Evolutionary conservation across 2,113 vertebrate genomes (phyloP).

Genomic region (Panurus biarmicus): DNA sequence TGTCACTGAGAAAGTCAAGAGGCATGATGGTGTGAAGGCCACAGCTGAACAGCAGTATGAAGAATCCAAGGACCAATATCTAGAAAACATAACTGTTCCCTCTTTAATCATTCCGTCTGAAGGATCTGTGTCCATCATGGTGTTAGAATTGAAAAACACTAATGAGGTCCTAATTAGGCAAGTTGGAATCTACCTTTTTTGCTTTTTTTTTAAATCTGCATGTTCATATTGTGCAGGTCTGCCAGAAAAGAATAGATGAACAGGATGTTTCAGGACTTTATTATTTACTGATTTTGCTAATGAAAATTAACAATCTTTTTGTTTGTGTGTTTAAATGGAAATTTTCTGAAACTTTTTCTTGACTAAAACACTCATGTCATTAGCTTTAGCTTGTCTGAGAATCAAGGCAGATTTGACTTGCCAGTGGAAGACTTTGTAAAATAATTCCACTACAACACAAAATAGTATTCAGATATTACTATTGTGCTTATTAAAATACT

Average conservation of each 20-base stretch:
- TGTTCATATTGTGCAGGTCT: not conserved
- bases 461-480: not conserved
- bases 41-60: constrained; percentile 49
- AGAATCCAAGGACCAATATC: constrained; percentile 20
- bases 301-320: not conserved
- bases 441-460: not conserved
- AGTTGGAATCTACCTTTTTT: not conserved
- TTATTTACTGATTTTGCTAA: not conserved
- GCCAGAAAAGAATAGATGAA: not conserved
- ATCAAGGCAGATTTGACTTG: not conserved
- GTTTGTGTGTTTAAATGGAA: not conserved
- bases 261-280: not conserved
- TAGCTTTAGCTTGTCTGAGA: not conserved
- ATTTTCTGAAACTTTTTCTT: not conserved
- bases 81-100: constrained; percentile 65
- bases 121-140: constrained; percentile 82
- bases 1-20: constrained; percentile 4
- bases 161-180: constrained; percentile 84
- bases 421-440: not conserved
- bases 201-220: not conserved
- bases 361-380: not conserved
- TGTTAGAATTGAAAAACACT: constrained; percentile 79
- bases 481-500: not conserved
- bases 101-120: constrained; percentile 73
- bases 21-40: constrained; percentile 9